Evolutionary conservation across 2,113 vertebrate species (phyloP), one percentile per base, ranked within the genome.

Genomic region (Ardeotis arabs): DNA sequence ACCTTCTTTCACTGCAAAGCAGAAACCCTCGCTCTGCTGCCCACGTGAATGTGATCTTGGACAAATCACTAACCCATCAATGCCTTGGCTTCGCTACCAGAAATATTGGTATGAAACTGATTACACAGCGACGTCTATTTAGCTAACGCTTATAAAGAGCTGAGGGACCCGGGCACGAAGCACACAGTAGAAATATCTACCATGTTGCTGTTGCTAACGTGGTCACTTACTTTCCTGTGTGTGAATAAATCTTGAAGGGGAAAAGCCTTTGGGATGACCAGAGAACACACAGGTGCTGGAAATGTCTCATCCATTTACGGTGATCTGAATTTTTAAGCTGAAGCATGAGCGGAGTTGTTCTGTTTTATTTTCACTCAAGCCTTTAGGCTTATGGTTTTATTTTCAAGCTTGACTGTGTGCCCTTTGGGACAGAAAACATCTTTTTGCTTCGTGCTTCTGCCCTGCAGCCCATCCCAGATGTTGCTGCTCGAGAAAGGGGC

Each of bases 221-320:
- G 87, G 87, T 78, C 89, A 94, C 94, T 95, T 96, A 55, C n/a
- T 62, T 79, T 90, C 73, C 84, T 91, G 73, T 76, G 76, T 95
- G 94, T 85, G 96, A 96, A 94, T 94, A 95, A 95, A 95, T 96
- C 81, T 91, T 79, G 78, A 93, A 93, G 66, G 63, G 19, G 19
- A 72, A 95, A 93, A 95, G 66, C 86, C 90, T 94, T 87, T 64
- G 80, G 80, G 58, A 87, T 94, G 64, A 49, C 58, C 58, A 89
- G 69, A 76, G 73, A 93, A 53, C 49, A 79, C 86, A 78, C 23
- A 73, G 89, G 84, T 22, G 18, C 53, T 95, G 66, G 69, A 82
- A 90, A 89, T 29, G n/a, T 87, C 90, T 94, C 68, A 95, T 88
- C 52, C 20, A 5, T 81, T 94, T 82, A 73, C 1, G 1, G 66